Evolutionary conservation across 2,113 vertebrate species (phyloP).

Genomic region (Ageneiosus marmoratus): DNA sequence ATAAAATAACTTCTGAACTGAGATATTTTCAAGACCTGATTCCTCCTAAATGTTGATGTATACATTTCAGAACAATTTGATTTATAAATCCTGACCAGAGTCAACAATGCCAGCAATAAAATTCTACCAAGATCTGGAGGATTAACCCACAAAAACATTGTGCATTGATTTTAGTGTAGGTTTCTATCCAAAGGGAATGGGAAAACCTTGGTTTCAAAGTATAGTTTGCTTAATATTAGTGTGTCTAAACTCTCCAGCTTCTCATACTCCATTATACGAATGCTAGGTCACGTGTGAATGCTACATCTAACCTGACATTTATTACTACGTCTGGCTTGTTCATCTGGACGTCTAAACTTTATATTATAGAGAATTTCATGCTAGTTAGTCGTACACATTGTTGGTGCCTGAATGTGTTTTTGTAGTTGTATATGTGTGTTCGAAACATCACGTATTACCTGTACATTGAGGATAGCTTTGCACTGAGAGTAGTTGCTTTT

Average conservation of each 20-base stretch:
- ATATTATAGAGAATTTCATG: neutral
- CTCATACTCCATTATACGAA: neutral
- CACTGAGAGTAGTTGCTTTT: conserved; percentile 83
- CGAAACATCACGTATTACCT: conserved; percentile 65
- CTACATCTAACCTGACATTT: neutral
- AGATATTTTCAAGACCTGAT: no score
- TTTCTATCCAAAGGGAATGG: neutral
- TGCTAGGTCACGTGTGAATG: neutral
- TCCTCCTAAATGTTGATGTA: no score
- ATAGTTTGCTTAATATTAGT: neutral
- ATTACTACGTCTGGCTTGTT: neutral
- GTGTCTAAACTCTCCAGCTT: neutral
- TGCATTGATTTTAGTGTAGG: no score
- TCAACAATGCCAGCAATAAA: no score
- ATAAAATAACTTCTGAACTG: no score
- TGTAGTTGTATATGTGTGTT: neutral
- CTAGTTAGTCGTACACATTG: neutral
- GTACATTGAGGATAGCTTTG: conserved; percentile 81
- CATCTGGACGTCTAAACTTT: neutral
- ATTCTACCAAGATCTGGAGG: no score
- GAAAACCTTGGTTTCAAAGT: neutral
- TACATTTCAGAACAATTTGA: no score
- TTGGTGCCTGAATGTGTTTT: neutral
- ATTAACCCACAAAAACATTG: no score
- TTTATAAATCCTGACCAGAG: no score